Conservation (phyloP, 2,113 vertebrate species). For the Tenrec ecaudatus region DNA sequence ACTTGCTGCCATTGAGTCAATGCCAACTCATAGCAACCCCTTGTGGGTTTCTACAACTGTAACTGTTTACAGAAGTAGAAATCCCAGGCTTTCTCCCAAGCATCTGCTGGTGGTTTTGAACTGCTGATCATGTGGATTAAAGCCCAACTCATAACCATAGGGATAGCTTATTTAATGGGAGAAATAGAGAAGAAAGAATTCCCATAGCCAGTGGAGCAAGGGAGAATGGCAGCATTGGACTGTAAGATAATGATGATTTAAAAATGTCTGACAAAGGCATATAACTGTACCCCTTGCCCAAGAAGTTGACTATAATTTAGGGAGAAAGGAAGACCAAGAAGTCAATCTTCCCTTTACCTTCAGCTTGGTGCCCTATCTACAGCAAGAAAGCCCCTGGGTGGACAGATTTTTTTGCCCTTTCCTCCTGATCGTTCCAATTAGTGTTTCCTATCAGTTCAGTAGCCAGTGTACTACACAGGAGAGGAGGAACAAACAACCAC, state of each 20-base stretch:
- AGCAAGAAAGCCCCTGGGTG: not conserved
- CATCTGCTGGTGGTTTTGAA: too few relatives aligned
- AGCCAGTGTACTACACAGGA: not conserved
- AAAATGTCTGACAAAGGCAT: not conserved
- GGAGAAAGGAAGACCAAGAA: not conserved
- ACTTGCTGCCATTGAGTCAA: too few relatives aligned
- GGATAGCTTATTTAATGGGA: too few relatives aligned
- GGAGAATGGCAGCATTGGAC: not conserved
- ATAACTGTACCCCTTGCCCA: not conserved
- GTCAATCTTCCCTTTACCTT: too few relatives aligned
- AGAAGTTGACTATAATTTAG: not conserved
- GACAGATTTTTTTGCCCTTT: not conserved
- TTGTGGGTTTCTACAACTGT: too few relatives aligned
- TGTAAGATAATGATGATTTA: not conserved
- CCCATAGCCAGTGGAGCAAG: not conserved
- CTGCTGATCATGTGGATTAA: too few relatives aligned
- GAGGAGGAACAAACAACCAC: too few relatives aligned
- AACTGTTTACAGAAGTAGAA: too few relatives aligned
- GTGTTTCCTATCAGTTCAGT: fast-evolving
- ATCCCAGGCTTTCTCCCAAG: too few relatives aligned
- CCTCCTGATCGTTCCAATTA: not conserved
- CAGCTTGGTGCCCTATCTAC: too few relatives aligned
- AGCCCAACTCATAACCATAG: too few relatives aligned
- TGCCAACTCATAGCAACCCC: too few relatives aligned
- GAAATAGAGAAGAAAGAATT: not conserved